Evolutionary conservation across 2,113 vertebrate genomes (phyloP).

Genomic region (Suricata suricatta): DNA sequence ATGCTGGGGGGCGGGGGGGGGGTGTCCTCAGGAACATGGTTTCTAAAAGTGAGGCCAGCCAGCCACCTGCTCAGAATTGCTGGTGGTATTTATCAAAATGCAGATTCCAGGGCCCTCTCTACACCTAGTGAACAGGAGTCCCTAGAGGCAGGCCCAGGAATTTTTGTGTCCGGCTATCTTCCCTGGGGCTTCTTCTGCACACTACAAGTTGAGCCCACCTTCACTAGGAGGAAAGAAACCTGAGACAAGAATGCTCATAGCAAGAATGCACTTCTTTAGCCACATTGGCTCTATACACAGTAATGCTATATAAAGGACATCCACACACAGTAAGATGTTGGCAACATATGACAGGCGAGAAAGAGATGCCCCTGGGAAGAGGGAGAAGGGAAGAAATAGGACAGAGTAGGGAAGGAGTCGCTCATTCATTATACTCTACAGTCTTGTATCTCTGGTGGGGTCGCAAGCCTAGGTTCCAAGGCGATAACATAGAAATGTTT

Average conservation of each 20-base stretch:
- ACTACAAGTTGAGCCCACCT: not conserved
- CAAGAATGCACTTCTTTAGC: not conserved
- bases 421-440: not conserved
- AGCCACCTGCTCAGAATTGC: not conserved
- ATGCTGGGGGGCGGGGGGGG: not conserved
- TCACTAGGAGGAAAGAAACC: not conserved
- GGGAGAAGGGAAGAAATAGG: not conserved
- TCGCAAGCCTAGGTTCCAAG: not conserved
- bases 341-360: not conserved
- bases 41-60: not conserved
- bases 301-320: not conserved
- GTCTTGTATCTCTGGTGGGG: not conserved
- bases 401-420: not conserved
- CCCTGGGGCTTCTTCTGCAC: not conserved
- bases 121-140: not conserved
- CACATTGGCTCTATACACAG: not conserved
- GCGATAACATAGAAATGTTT: conserved; percentile 5
- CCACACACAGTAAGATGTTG: not conserved
- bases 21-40: not conserved
- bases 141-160: not conserved
- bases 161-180: not conserved
- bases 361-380: not conserved
- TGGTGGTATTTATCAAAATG: conserved; percentile 4
- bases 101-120: not conserved
- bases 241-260: not conserved